These are phyloP conservation scores for Dolichopus griseipennis DNA, from an alignment of 2,888 invertebrate species.

Conservation along the genomic window DNA sequence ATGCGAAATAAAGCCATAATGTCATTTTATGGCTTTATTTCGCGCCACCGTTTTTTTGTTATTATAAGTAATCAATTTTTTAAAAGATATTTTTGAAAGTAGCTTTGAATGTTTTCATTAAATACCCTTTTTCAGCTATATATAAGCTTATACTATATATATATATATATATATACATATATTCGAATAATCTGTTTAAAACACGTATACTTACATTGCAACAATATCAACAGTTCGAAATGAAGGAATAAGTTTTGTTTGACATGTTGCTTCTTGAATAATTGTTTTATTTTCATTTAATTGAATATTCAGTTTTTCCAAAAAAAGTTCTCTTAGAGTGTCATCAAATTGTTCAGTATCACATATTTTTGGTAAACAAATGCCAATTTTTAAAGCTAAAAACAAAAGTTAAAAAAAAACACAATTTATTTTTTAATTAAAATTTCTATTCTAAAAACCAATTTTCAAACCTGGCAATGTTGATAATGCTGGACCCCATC, in stretches of 20 bases:
- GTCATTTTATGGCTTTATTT: too few relatives aligned
- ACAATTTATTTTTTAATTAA: not conserved
- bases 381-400: conserved; percentile 13
- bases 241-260: not conserved
- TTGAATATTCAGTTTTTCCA: conserved; percentile 8
- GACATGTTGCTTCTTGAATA: conserved; percentile 11
- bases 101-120: too few relatives aligned
- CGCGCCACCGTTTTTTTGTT: too few relatives aligned
- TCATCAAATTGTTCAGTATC: conserved; percentile 5
- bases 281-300: conserved; percentile 10
- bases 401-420: not conserved
- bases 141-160: too few relatives aligned
- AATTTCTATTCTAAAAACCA: not conserved
- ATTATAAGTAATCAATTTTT: too few relatives aligned
- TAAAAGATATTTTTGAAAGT: too few relatives aligned
- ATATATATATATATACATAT: too few relatives aligned
- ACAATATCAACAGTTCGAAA: conserved; percentile 15
- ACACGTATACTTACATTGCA: conserved; percentile 21
- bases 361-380: conserved; percentile 22
- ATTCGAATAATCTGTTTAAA: too few relatives aligned
- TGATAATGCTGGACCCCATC: not conserved
- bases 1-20: too few relatives aligned
- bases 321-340: conserved; percentile 13
- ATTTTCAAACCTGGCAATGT: not conserved
- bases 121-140: too few relatives aligned